phyloP scores from a whole-genome alignment of 2,797 vertebrate genomes.

The Gallinago nigripennis region DNA sequence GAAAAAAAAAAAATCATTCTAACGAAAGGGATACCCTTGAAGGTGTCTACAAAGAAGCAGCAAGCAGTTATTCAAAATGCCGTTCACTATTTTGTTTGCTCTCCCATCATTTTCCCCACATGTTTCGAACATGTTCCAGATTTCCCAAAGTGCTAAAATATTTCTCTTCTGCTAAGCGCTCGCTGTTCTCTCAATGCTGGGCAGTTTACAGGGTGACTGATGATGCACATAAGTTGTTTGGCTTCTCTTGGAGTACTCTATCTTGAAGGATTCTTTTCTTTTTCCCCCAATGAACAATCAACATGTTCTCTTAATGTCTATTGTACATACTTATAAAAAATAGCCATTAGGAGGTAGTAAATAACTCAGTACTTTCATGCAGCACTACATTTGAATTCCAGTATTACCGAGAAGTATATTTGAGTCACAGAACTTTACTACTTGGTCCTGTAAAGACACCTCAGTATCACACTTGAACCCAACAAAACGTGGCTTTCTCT shows the following conservation, averaged over 20 bases:
- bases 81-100: not conserved
- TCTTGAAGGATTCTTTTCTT: not conserved
- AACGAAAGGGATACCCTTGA: slow-evolving; percentile 15
- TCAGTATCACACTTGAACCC: not conserved
- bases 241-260: not conserved
- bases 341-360: not conserved
- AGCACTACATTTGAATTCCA: not conserved
- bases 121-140: not conserved
- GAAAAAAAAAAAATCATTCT: not conserved
- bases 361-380: not conserved
- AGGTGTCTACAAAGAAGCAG: not conserved
- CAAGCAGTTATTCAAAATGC: not conserved
- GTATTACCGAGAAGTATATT: not conserved
- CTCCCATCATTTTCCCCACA: not conserved
- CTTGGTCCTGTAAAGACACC: not conserved
- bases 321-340: not conserved
- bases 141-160: not conserved
- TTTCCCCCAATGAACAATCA: not conserved
- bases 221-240: not conserved
- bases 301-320: not conserved
- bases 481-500: not conserved
- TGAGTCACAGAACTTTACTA: not conserved
- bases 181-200: not conserved
- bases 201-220: slow-evolving; percentile 15
- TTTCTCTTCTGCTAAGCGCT: not conserved